phyloP scores from a whole-genome alignment of 2,888 invertebrate genomes.

The Liodrosophila aerea region DNA sequence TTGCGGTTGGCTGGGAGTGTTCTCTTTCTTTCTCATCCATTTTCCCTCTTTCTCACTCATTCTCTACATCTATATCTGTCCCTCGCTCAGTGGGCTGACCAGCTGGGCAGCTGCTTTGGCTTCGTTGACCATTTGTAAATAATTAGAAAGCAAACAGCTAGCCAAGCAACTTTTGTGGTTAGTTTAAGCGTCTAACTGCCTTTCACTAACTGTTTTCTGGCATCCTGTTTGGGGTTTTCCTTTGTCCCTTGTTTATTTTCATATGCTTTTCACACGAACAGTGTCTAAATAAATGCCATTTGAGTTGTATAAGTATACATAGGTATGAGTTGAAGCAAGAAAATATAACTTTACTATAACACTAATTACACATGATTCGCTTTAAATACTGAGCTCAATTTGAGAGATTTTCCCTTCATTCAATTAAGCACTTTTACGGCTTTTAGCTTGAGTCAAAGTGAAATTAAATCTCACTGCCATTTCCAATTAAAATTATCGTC shows the following conservation, averaged over 20 bases:
- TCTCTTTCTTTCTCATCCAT: too few relatives aligned
- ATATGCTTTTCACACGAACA: too few relatives aligned
- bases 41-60: constrained; percentile 3
- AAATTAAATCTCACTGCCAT: constrained; percentile 12
- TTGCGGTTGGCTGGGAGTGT: constrained; percentile 65
- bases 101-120: neutral
- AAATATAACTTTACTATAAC: too few relatives aligned
- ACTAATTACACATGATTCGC: too few relatives aligned
- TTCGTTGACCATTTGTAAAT: constrained; percentile 47
- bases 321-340: too few relatives aligned
- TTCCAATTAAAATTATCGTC: neutral
- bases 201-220: neutral
- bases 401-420: neutral
- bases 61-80: too few relatives aligned
- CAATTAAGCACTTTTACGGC: neutral
- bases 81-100: too few relatives aligned
- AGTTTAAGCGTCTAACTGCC: constrained; percentile 35
- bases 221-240: neutral
- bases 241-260: neutral
- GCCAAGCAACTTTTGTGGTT: constrained; percentile 48
- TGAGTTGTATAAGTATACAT: neutral
- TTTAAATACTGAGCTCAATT: too few relatives aligned
- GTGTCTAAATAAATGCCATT: too few relatives aligned
- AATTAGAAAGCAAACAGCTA: constrained; percentile 50
- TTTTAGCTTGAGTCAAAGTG: neutral